A percentile compares a stretch with the other conserved stretches of the same genome.
Evolutionary conservation across 2,113 vertebrate species (phyloP).

Genomic region (Embiotoca jacksoni): DNA sequence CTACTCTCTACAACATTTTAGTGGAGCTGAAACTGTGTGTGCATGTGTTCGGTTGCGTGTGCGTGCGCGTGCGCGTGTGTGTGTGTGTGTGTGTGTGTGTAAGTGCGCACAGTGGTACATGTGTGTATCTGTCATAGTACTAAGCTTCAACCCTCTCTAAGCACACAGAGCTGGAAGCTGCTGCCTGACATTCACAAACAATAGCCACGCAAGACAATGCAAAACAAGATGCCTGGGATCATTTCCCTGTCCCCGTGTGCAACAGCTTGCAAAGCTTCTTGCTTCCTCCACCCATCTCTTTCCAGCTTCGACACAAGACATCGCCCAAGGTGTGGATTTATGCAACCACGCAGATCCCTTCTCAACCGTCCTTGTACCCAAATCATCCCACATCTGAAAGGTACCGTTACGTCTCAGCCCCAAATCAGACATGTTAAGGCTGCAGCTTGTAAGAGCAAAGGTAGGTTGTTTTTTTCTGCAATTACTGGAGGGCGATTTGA

Average conservation of each 20-base stretch:
- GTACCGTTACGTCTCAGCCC: conserved; percentile 42
- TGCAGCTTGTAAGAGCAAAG: conserved; percentile 22
- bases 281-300: conserved; percentile 47
- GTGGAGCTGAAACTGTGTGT: conserved; percentile 19
- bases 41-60: conserved; percentile 3
- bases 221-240: conserved; percentile 77
- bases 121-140: conserved; percentile 47
- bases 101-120: background rate
- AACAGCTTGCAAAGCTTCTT: conserved; percentile 64
- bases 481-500: conserved; percentile 49
- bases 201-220: conserved; percentile 72
- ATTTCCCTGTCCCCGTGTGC: conserved; percentile 55
- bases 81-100: conserved; percentile 7
- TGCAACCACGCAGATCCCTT: conserved; percentile 48
- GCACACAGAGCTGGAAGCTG: conserved; percentile 66
- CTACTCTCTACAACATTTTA: conserved; percentile 47
- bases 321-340: conserved; percentile 71
- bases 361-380: conserved; percentile 42
- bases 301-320: conserved; percentile 52
- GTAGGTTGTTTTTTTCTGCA: conserved; percentile 6
- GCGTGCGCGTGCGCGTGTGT: conserved; percentile 5
- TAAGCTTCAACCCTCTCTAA: conserved; percentile 65
- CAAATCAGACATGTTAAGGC: conserved; percentile 45
- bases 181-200: conserved; percentile 75
- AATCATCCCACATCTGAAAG: conserved; percentile 50